Conservation (phyloP, 2,888 invertebrate genomes). For the Polydrusus tereticollis region DNA sequence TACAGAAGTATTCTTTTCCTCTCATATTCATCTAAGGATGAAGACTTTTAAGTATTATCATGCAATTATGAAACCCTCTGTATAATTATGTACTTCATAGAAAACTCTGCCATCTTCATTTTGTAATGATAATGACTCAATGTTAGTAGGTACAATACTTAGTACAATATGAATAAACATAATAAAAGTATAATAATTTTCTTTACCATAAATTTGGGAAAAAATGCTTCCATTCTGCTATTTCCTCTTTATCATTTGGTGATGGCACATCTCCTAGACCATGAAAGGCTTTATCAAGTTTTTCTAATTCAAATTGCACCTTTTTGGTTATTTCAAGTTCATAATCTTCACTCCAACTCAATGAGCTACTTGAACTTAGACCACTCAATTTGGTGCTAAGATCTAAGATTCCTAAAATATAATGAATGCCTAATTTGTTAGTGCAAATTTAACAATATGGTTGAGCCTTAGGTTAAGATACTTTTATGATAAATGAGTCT, state of each 20-base stretch:
- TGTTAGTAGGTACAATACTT: too few species aligned
- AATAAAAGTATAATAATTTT: slow-evolving; percentile 14
- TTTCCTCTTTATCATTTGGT: slow-evolving; percentile 70
- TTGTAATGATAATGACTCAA: too few species aligned
- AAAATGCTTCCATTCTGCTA: slow-evolving; percentile 71
- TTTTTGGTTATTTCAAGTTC: slow-evolving; percentile 70
- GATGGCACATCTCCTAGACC: slow-evolving; percentile 69
- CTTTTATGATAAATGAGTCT: too few species aligned
- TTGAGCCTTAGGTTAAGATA: too few species aligned
- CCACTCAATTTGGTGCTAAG: slow-evolving; percentile 47
- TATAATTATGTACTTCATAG: too few species aligned
- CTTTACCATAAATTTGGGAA: slow-evolving; percentile 73
- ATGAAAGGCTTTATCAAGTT: slow-evolving; percentile 72
- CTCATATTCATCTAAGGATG: too few species aligned
- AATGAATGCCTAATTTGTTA: neutral
- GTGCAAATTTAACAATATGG: too few species aligned
- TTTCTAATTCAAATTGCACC: slow-evolving; percentile 71
- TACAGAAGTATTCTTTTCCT: too few species aligned
- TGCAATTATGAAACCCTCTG: too few species aligned
- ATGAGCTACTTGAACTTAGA: slow-evolving; percentile 63
- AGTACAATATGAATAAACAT: too few species aligned
- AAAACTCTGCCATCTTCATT: too few species aligned
- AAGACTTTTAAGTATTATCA: too few species aligned
- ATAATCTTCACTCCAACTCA: slow-evolving; percentile 70
- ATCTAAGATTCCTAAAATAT: slow-evolving; percentile 33